Evolutionary conservation across 2,888 invertebrate genomes (phyloP).

Genomic region (Catocala sponsa): DNA sequence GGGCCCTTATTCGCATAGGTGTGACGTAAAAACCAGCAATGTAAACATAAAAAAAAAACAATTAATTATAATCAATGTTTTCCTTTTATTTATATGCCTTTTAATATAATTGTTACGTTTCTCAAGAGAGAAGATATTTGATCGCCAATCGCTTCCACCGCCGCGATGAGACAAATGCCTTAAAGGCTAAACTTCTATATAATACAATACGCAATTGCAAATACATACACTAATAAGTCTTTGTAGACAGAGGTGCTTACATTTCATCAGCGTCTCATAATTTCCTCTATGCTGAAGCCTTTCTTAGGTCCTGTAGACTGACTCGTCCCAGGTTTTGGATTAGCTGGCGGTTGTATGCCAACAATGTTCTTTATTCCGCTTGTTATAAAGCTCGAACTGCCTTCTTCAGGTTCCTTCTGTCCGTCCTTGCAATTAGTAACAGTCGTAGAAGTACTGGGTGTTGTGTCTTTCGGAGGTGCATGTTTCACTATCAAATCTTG

Average conservation of each 20-base stretch:
- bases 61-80: too few relatives aligned
- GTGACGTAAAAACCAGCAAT: too few relatives aligned
- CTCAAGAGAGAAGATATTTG: too few relatives aligned
- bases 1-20: too few relatives aligned
- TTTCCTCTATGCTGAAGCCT: constrained; percentile 96
- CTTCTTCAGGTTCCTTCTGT: constrained; percentile 66
- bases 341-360: constrained; percentile 80
- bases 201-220: constrained; percentile 39
- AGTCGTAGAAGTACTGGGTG: constrained; percentile 74
- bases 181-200: constrained; percentile 32
- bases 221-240: constrained; percentile 30
- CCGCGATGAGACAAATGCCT: too few relatives aligned
- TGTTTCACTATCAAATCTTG: constrained; percentile 87
- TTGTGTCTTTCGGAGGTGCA: constrained; percentile 81
- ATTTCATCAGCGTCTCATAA: constrained; percentile 92
- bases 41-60: too few relatives aligned
- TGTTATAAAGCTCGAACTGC: constrained; percentile 76
- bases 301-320: constrained; percentile 91
- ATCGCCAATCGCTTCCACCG: too few relatives aligned
- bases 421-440: constrained; percentile 75
- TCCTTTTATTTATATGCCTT: too few relatives aligned
- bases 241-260: constrained; percentile 25
- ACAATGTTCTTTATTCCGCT: constrained; percentile 85
- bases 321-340: constrained; percentile 86
- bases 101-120: too few relatives aligned